These are phyloP conservation scores for Penaeus monodon DNA, from an alignment of 2,888 invertebrate genomes.

Conservation along the genomic window DNA sequence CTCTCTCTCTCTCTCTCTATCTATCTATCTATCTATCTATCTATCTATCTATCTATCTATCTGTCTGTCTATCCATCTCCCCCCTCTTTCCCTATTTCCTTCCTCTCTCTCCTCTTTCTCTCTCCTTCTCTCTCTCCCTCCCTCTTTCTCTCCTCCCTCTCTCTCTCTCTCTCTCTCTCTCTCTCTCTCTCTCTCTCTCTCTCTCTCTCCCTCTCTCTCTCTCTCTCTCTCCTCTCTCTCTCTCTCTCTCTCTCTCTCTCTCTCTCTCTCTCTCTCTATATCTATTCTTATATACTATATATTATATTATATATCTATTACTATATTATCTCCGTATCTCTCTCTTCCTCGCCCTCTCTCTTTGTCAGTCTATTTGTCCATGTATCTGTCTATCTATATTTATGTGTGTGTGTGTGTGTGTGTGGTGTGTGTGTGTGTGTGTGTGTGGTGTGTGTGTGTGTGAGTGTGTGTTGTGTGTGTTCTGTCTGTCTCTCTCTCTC, in stretches of 20 bases:
- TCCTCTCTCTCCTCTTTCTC: background rate
- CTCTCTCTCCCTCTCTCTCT: conserved; percentile 18
- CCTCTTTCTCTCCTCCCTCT: conserved; percentile 1
- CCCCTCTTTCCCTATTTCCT: background rate
- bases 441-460: too few species aligned
- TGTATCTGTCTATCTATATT: too few species aligned
- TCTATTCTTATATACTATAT: too few species aligned
- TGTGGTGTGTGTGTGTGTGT: too few species aligned
- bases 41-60: background rate
- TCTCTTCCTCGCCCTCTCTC: background rate
- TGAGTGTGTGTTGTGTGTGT: too few species aligned
- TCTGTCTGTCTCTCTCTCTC: too few species aligned
- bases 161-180: background rate
- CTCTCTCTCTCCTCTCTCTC: background rate
- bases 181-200: conserved; percentile 30
- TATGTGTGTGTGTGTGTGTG: too few species aligned
- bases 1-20: conserved; percentile 6
- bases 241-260: conserved; percentile 31
- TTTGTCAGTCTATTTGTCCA: background rate
- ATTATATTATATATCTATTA: too few species aligned
- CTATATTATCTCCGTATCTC: background rate
- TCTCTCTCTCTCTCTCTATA: conserved; percentile 2
- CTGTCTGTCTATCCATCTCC: background rate
- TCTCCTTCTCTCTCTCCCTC: background rate
- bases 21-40: background rate